These are phyloP conservation scores for Tetranychus urticae DNA, from an alignment of 1,140 invertebrate genomes.

Conservation along the genomic window DNA sequence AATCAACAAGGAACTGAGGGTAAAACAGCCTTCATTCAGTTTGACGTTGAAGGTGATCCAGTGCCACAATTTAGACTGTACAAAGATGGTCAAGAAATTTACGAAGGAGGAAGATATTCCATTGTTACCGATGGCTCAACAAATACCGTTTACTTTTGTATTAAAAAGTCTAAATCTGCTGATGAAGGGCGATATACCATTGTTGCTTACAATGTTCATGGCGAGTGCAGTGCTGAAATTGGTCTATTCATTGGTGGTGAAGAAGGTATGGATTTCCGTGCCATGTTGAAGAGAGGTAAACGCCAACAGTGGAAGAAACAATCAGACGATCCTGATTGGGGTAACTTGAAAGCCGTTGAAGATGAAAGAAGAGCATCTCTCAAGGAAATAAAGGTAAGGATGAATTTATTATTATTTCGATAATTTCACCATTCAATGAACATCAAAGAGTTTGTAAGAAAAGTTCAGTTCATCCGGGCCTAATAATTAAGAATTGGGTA, in stretches of 20 bases:
- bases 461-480: no score
- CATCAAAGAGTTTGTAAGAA: no score
- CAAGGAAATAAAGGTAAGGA: conserved; percentile 2
- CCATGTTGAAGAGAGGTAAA: conserved; percentile 84
- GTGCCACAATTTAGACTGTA: conserved; percentile 85
- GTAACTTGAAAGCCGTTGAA: conserved; percentile 72
- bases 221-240: conserved; percentile 81
- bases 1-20: conserved; percentile 77
- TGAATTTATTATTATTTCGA: no score
- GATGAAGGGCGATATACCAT: conserved; percentile 94
- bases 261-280: conserved; percentile 92
- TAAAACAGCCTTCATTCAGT: conserved; percentile 63
- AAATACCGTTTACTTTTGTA: conserved; percentile 71
- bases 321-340: conserved; percentile 29
- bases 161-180: conserved; percentile 79
- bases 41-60: conserved; percentile 71
- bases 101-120: conserved; percentile 75
- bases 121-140: conserved; percentile 66
- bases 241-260: conserved; percentile 88
- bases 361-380: conserved; percentile 30
- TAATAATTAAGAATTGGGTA: no score
- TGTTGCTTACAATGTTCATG: conserved; percentile 70
- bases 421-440: no score
- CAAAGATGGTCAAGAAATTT: conserved; percentile 67
- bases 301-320: conserved; percentile 78